Conservation (phyloP, 2,888 invertebrate species). For the Sarcophaga subvicina region DNA sequence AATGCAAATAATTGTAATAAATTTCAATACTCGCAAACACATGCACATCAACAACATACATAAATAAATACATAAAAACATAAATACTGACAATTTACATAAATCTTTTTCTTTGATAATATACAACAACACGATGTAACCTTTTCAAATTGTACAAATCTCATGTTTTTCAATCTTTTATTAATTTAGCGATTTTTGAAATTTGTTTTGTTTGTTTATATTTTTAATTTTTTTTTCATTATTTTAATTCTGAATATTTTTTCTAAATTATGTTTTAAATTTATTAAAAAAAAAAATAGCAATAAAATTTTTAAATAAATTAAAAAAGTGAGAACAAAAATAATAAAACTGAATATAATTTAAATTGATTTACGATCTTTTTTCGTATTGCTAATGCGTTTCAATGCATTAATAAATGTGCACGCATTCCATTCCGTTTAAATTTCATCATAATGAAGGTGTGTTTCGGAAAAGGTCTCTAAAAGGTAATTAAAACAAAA, state of each 20-base stretch:
- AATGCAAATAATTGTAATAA: not conserved
- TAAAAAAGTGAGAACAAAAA: constrained; percentile 32
- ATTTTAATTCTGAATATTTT: constrained; percentile 31
- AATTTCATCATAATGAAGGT: constrained; percentile 85
- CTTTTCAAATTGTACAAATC: constrained; percentile 19
- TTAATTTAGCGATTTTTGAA: not conserved
- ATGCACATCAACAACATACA: constrained; percentile 21
- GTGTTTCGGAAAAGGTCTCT: constrained; percentile 98
- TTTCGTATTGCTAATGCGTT: constrained; percentile 82
- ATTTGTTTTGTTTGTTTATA: constrained; percentile 10
- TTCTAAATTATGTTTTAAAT: constrained; percentile 52
- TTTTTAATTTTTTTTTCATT: not conserved
- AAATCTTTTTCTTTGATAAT: too few species aligned
- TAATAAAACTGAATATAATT: constrained; percentile 69
- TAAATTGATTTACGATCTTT: constrained; percentile 81
- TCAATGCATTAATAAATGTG: constrained; percentile 80
- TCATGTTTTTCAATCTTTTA: not conserved
- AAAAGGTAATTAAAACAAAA: constrained; percentile 91
- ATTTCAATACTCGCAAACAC: not conserved
- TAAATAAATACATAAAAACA: constrained; percentile 37
- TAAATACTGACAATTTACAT: not conserved
- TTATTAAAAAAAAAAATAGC: constrained; percentile 19
- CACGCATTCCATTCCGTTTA: constrained; percentile 84
- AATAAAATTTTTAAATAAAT: not conserved
- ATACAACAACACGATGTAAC: constrained; percentile 26